Conservation (phyloP, 2,797 vertebrate species). For the Crenuchus spilurus region DNA sequence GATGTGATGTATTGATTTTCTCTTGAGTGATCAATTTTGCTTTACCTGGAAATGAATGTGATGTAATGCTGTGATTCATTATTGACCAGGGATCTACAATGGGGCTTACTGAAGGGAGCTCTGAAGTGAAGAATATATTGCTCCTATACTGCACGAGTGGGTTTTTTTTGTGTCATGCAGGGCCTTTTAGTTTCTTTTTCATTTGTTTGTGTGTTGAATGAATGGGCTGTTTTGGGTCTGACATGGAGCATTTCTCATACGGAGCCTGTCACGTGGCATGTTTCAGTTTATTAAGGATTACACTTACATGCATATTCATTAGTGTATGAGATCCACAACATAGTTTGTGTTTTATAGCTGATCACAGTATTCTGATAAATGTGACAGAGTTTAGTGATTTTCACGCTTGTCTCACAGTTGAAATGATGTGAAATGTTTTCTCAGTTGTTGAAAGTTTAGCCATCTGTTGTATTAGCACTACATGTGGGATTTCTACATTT, state of each 20-base stretch:
- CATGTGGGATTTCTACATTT: not conserved
- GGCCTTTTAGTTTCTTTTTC: not conserved
- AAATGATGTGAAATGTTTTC: constrained; percentile 16
- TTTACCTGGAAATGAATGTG: constrained; percentile 35
- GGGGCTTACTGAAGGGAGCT: constrained; percentile 7
- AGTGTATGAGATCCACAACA: not conserved
- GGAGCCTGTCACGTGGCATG: not conserved
- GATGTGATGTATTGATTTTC: constrained; percentile 2
- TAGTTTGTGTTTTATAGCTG: not conserved
- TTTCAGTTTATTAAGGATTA: not conserved
- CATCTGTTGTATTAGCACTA: constrained; percentile 21
- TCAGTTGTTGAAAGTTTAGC: not conserved
- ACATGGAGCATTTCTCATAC: not conserved
- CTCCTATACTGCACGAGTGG: not conserved
- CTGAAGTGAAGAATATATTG: not conserved
- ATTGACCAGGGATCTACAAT: constrained; percentile 18
- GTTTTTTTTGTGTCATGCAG: not conserved
- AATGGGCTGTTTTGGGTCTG: not conserved
- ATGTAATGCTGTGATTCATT: constrained; percentile 27
- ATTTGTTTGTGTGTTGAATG: not conserved
- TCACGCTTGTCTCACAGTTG: constrained; percentile 2
- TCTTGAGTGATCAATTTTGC: constrained; percentile 19
- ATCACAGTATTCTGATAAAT: not conserved
- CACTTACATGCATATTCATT: not conserved
- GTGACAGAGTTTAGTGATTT: constrained; percentile 6